Percentiles rank a stretch among this genome's conserved stretches.
Evolutionary conservation across 2,113 vertebrate species (phyloP).

Genomic region (Nerophis lumbriciformis): DNA sequence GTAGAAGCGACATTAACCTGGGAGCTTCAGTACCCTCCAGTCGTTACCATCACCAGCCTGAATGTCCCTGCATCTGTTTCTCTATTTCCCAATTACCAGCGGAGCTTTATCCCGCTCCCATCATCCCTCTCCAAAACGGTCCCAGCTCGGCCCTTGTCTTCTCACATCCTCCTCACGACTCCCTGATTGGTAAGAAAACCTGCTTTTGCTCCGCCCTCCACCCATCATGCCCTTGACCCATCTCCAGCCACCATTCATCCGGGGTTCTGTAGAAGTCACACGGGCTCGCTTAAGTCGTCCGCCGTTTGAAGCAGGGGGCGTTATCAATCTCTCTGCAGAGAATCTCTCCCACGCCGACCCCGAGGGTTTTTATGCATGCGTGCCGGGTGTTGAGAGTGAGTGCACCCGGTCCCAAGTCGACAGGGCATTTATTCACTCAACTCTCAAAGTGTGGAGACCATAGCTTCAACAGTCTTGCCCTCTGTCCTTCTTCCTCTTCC

Average conservation of each 20-base stretch:
- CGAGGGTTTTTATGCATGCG: conserved; percentile 66
- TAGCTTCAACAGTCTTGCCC: conserved; percentile 42
- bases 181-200: conserved; percentile 69
- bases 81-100: conserved; percentile 59
- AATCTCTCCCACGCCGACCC: conserved; percentile 52
- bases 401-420: conserved; percentile 65
- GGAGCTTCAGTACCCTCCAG: conserved; percentile 40
- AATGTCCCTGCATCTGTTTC: conserved; percentile 58
- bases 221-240: conserved; percentile 62
- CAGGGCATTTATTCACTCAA: conserved; percentile 72
- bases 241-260: conserved; percentile 70
- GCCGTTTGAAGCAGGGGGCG: conserved; percentile 54
- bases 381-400: conserved; percentile 65
- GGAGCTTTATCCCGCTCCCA: conserved; percentile 40
- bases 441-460: conserved; percentile 60
- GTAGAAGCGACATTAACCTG: conserved; percentile 35
- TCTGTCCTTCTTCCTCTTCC: conserved; percentile 47
- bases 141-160: conserved; percentile 51
- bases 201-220: conserved; percentile 46
- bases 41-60: conserved; percentile 51
- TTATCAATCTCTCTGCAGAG: conserved; percentile 69
- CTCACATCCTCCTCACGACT: conserved; percentile 54
- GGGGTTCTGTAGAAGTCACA: conserved; percentile 63
- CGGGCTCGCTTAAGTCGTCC: conserved; percentile 63
- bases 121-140: conserved; percentile 20